phyloP scores from a whole-genome alignment of 2,888 invertebrate species.

The Mycalesis mineus region DNA sequence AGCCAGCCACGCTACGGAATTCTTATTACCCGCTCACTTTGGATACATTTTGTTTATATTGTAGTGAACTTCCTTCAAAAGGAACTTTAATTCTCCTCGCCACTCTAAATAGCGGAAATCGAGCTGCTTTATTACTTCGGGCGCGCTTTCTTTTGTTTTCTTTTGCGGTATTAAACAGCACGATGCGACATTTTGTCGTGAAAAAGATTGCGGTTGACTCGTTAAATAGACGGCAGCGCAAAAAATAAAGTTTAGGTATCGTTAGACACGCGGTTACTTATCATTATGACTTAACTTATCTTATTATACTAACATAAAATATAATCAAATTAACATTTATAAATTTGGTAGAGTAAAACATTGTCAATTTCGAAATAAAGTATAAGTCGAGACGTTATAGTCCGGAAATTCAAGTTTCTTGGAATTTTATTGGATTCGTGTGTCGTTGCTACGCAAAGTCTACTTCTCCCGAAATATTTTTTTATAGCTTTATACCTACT shows the following conservation, averaged over 20 bases:
- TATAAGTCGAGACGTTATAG: no score
- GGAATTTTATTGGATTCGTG: no score
- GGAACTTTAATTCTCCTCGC: slow-evolving; percentile 64
- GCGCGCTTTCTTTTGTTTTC: slow-evolving; percentile 61
- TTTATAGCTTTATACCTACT: no score
- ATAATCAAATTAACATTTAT: no score
- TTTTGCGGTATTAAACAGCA: slow-evolving; percentile 60
- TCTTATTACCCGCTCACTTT: slow-evolving; percentile 60
- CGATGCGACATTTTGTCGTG: slow-evolving; percentile 55
- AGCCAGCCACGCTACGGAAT: slow-evolving; percentile 53
- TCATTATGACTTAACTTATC: background rate
- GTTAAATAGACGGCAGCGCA: slow-evolving; percentile 26
- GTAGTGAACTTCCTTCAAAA: slow-evolving; percentile 59
- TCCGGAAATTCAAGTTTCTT: no score
- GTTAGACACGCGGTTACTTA: background rate
- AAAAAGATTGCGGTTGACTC: slow-evolving; percentile 44
- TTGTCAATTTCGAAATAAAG: no score
- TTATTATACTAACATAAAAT: no score
- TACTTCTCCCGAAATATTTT: no score
- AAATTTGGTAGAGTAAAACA: no score
- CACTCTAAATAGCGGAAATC: slow-evolving; percentile 61
- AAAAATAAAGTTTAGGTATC: slow-evolving; percentile 11
- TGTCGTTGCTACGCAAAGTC: no score
- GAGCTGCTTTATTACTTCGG: slow-evolving; percentile 62
- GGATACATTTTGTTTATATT: slow-evolving; percentile 58